A percentile compares a stretch with the other conserved stretches of the same genome.
These are phyloP conservation scores for Chiloscyllium plagiosum DNA, from an alignment of 2,113 vertebrate species.

Conservation along the genomic window DNA sequence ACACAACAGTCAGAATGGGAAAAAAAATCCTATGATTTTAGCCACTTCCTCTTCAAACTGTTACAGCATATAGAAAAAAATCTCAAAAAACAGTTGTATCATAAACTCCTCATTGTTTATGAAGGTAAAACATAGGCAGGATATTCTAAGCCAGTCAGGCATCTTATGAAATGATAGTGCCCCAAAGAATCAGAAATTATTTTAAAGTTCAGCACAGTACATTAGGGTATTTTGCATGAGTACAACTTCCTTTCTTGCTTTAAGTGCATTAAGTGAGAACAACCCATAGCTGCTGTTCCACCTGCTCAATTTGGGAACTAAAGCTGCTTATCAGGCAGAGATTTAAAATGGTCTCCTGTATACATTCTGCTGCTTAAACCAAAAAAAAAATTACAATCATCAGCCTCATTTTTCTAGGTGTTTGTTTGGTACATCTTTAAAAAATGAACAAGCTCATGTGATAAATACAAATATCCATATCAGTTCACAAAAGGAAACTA, in stretches of 20 bases:
- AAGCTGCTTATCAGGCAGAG: not conserved
- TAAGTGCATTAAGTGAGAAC: not conserved
- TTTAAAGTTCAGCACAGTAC: not conserved
- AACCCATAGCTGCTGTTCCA: not conserved
- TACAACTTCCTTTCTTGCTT: too few relatives aligned
- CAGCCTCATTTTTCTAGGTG: not conserved
- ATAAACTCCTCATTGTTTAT: too few relatives aligned
- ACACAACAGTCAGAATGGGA: not conserved
- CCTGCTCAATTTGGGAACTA: not conserved
- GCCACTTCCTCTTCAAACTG: not conserved
- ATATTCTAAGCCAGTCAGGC: not conserved
- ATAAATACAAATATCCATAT: not conserved
- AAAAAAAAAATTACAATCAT: not conserved
- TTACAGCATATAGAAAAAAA: not conserved
- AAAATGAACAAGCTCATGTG: not conserved
- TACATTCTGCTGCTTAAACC: not conserved
- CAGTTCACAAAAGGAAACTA: not conserved
- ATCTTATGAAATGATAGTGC: too few relatives aligned
- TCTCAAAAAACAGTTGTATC: not conserved
- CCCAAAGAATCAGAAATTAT: not conserved
- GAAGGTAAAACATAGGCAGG: not conserved
- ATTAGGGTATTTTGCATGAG: not conserved
- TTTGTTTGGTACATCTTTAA: not conserved
- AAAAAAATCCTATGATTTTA: not conserved
- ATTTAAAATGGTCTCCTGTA: not conserved